Conservation (phyloP, 2,888 invertebrate species). For the Euphydryas editha region DNA sequence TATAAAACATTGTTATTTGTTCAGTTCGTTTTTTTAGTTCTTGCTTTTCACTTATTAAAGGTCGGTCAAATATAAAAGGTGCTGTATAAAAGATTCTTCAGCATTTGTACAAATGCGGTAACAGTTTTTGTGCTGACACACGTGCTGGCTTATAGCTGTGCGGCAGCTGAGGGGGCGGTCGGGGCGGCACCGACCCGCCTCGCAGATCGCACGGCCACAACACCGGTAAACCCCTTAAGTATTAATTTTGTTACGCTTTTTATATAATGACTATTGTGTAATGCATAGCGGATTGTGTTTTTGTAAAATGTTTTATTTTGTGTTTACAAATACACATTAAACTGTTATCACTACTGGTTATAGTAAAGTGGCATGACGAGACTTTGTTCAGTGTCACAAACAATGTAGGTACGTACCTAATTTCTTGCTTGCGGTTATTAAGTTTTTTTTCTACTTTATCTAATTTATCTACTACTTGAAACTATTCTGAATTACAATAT, state of each 20-base stretch:
- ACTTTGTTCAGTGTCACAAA: no score
- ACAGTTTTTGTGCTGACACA: conserved; percentile 37
- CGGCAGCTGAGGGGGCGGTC: conserved; percentile 56
- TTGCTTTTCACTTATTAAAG: no score
- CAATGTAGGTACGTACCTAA: no score
- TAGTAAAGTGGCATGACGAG: not conserved
- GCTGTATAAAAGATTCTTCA: not conserved
- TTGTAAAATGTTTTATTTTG: conserved; percentile 3
- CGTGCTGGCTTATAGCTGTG: conserved; percentile 44
- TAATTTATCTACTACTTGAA: no score
- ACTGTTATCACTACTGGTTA: not conserved
- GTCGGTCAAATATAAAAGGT: no score
- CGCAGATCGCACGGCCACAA: conserved; percentile 50
- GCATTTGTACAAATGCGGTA: conserved; percentile 12
- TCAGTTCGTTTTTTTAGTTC: no score
- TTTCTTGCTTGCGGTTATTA: no score
- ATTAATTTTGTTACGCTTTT: conserved; percentile 39
- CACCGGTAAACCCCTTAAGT: conserved; percentile 36
- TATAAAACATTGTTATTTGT: no score
- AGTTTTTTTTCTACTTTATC: no score
- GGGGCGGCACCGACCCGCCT: conserved; percentile 67
- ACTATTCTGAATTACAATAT: not conserved
- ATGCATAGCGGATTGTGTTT: conserved; percentile 16
- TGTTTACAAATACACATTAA: not conserved
- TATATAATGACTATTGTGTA: conserved; percentile 14